Percentiles rank a stretch among this genome's conserved stretches.
These are phyloP conservation scores for Acheta domesticus DNA, from an alignment of 2,888 invertebrate genomes.

Conservation along the genomic window DNA sequence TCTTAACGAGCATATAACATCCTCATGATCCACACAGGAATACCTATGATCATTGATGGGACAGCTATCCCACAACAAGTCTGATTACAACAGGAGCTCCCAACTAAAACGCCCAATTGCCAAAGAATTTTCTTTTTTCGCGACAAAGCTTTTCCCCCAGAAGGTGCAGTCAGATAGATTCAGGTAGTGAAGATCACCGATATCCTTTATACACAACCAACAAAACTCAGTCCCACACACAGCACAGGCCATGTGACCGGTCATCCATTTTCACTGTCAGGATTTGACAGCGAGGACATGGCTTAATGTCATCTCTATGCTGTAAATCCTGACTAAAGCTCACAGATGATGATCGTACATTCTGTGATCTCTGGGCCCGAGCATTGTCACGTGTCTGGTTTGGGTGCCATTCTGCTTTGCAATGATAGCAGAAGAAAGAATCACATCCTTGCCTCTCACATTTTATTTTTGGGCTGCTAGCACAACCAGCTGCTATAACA, in stretches of 20 bases:
- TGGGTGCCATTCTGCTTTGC: constrained; percentile 97
- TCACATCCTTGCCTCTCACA: constrained; percentile 92
- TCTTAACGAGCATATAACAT: no score
- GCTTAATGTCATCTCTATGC: constrained; percentile 81
- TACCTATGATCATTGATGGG: no score
- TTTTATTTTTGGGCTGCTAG: constrained; percentile 90
- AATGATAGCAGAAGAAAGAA: constrained; percentile 97
- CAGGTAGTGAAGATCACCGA: constrained; percentile 94
- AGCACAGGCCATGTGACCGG: constrained; percentile 97
- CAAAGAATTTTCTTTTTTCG: no score
- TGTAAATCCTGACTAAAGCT: constrained; percentile 64
- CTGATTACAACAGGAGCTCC: no score
- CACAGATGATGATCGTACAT: constrained; percentile 66
- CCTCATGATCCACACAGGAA: no score
- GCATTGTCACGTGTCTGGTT: constrained; percentile 98
- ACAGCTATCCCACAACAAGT: no score
- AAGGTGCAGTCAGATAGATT: no score
- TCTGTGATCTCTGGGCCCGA: constrained; percentile 70
- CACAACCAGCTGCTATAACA: constrained; percentile 92
- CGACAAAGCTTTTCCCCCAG: no score
- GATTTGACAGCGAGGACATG: constrained; percentile 90
- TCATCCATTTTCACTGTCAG: constrained; percentile 96
- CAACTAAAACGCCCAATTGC: no score
- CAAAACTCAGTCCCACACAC: constrained; percentile 98
- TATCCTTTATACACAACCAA: constrained; percentile 99